Evolutionary conservation across 2,113 vertebrate species (phyloP).

Genomic region (Artemisiospiza belli): DNA sequence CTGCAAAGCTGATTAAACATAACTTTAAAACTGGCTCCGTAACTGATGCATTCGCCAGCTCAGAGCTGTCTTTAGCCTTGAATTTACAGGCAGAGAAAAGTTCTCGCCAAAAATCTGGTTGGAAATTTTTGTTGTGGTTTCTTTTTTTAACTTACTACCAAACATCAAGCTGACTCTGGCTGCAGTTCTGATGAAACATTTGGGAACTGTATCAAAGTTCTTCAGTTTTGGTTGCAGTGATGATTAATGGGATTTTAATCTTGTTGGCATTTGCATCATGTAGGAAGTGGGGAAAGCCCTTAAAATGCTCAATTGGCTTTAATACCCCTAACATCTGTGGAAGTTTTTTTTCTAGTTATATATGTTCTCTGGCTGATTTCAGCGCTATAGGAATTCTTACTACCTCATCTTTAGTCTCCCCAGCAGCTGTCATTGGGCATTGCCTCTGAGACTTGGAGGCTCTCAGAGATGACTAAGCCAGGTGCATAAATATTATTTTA

Average conservation of each 20-base stretch:
- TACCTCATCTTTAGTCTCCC: conserved; percentile 14
- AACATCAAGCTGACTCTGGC: background rate
- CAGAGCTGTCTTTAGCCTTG: background rate
- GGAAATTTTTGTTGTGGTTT: background rate
- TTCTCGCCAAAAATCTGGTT: background rate
- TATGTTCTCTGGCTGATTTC: conserved; percentile 41
- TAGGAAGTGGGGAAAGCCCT: conserved; percentile 50
- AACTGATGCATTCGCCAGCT: background rate
- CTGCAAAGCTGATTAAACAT: background rate
- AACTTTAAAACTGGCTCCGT: background rate
- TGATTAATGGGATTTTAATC: conserved; percentile 59
- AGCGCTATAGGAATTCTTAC: conserved; percentile 26
- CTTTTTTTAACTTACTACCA: background rate
- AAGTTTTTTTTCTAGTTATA: conserved; percentile 36
- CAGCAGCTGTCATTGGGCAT: conserved; percentile 54
- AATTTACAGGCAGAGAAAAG: background rate
- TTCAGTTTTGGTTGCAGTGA: background rate
- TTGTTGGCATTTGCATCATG: conserved; percentile 29
- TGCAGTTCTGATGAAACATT: background rate
- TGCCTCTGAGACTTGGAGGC: conserved; percentile 38
- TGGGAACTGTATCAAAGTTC: conserved; percentile 9
- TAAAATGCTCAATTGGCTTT: conserved; percentile 34
- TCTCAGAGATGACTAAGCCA: conserved; percentile 20
- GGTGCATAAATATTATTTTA: conserved; percentile 60
- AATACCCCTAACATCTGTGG: conserved; percentile 51